phyloP scores from a whole-genome alignment of 2,888 invertebrate genomes.

The Cacoxenus indagator region DNA sequence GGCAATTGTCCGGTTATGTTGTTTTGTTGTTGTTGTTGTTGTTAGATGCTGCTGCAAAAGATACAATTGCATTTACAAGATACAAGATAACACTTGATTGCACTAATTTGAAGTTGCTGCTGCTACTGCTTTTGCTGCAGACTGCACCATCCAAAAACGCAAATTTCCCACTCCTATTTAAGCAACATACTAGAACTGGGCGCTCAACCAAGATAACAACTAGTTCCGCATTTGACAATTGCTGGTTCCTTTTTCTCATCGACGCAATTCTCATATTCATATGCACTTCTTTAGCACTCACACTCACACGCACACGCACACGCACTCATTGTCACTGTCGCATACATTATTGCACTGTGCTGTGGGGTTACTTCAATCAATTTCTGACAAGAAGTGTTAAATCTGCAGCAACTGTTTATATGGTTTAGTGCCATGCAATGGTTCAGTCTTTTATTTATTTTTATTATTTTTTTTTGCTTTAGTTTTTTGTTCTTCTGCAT shows the following conservation, averaged over 20 bases:
- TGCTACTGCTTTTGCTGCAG: constrained; percentile 19
- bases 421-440: background rate
- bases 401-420: constrained; percentile 53
- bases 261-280: background rate
- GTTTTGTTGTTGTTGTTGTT: constrained; percentile 40
- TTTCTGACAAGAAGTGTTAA: constrained; percentile 70
- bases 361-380: constrained; percentile 64
- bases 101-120: constrained; percentile 56
- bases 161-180: constrained; percentile 50
- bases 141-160: constrained; percentile 13
- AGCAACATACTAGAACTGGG: constrained; percentile 34
- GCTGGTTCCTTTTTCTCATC: constrained; percentile 54
- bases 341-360: constrained; percentile 49
- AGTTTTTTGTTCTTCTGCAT: background rate
- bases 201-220: constrained; percentile 25
- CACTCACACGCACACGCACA: background rate
- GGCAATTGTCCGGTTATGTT: constrained; percentile 42
- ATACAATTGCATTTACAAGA: constrained; percentile 53
- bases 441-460: too few relatives aligned
- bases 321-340: constrained; percentile 19
- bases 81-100: constrained; percentile 62
- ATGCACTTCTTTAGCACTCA: constrained; percentile 3
- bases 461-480: constrained; percentile 1
- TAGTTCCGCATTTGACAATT: constrained; percentile 63
- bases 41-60: constrained; percentile 45